Conservation (phyloP, 2,888 invertebrate species). For the Netelia melanura region DNA sequence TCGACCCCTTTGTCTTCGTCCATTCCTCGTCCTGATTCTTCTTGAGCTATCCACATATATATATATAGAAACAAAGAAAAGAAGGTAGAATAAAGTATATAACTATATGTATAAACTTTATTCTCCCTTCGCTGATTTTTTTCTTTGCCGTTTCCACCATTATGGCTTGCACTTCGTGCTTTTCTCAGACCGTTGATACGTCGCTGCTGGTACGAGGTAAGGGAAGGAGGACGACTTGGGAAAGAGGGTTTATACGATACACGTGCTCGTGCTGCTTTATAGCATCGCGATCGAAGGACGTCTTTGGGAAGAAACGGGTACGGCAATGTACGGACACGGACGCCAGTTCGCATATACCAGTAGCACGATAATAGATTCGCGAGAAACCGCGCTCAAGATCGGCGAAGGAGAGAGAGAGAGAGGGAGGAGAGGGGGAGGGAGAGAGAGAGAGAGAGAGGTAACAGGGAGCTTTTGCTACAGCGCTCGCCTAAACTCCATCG, state of each 20-base stretch:
- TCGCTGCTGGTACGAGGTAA: not conserved
- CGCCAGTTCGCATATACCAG: not conserved
- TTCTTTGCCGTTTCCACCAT: constrained; percentile 47
- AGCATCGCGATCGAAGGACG: constrained; percentile 58
- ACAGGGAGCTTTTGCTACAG: constrained; percentile 40
- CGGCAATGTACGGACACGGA: not conserved
- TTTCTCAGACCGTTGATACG: constrained; percentile 59
- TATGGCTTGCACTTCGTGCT: constrained; percentile 47
- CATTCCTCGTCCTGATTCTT: constrained; percentile 58
- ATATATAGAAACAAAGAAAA: no score
- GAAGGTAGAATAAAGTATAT: no score
- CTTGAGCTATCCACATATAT: constrained; percentile 15
- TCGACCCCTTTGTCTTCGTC: constrained; percentile 50
- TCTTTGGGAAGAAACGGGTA: constrained; percentile 54
- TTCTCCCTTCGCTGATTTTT: not conserved
- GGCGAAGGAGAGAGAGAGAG: constrained; percentile 49
- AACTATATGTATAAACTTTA: constrained; percentile 12
- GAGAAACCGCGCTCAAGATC: constrained; percentile 71
- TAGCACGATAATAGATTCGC: constrained; percentile 64
- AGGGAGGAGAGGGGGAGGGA: no score
- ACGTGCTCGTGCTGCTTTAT: constrained; percentile 43
- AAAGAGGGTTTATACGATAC: not conserved
- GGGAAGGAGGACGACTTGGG: not conserved
- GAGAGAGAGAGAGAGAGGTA: not conserved
- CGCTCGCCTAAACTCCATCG: constrained; percentile 37